Percentiles rank a stretch among this genome's conserved stretches.
Conservation (phyloP, 2,113 vertebrate genomes). For the Ifrita kowaldi region DNA sequence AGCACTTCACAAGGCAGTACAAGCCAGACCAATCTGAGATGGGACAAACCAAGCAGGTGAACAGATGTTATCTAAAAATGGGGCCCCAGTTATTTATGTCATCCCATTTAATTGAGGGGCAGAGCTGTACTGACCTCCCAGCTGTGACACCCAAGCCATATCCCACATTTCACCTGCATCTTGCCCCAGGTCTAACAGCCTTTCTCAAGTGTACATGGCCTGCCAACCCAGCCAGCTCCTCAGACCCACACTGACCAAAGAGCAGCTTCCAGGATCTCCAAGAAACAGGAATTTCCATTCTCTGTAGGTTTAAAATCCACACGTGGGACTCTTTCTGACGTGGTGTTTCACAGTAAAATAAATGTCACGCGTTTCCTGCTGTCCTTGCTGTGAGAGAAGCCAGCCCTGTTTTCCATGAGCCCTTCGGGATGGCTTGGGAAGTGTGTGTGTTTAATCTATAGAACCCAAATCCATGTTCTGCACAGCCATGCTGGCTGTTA, state of each 20-base stretch:
- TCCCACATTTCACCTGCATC: not conserved
- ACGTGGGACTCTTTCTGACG: not conserved
- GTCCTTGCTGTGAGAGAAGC: not conserved
- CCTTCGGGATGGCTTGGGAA: not conserved
- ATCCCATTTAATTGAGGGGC: not conserved
- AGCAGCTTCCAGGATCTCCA: not conserved
- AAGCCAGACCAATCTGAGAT: not conserved
- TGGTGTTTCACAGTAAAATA: not conserved
- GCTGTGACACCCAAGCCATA: not conserved
- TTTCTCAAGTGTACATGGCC: accelerated
- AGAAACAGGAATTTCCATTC: not conserved
- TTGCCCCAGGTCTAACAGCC: not conserved
- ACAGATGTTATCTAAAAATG: not conserved
- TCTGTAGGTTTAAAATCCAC: not conserved
- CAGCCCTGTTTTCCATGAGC: not conserved
- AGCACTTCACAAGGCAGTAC: not conserved
- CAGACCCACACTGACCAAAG: not conserved
- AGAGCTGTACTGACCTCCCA: not conserved
- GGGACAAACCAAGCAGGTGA: not conserved
- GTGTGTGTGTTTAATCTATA: not conserved
- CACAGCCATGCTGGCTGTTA: not conserved
- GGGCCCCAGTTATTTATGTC: not conserved
- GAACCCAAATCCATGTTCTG: not conserved
- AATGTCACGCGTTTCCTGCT: not conserved
- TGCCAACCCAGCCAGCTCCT: not conserved